Conservation (phyloP, 2,888 invertebrate genomes). For the Troilus luridus region DNA sequence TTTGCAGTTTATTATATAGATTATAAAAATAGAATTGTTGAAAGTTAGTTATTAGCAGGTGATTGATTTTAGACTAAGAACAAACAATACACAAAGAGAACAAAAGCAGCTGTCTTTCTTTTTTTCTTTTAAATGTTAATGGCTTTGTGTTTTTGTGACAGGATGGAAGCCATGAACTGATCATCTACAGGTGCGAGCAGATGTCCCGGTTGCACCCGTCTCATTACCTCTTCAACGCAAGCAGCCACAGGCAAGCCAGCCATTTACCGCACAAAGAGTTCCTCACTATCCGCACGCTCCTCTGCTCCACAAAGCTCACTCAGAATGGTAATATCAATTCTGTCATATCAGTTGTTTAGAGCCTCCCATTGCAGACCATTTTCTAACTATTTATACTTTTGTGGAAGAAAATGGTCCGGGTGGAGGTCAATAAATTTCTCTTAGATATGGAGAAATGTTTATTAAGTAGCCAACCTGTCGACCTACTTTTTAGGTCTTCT, state of each 20-base stretch:
- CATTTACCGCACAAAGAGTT: conserved; percentile 83
- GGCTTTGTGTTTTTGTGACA: conserved; percentile 68
- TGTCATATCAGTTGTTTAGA: not conserved
- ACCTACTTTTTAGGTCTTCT: too few species aligned
- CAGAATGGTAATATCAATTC: conserved; percentile 83
- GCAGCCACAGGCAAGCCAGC: conserved; percentile 72
- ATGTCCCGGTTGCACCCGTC: conserved; percentile 75
- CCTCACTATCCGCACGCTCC: conserved; percentile 83
- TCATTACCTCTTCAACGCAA: conserved; percentile 71
- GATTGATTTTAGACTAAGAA: too few species aligned
- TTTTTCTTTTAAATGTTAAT: not conserved
- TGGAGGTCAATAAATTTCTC: too few species aligned
- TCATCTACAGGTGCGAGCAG: conserved; percentile 94
- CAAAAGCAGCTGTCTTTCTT: not conserved
- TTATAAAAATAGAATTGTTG: too few species aligned
- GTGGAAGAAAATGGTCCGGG: too few species aligned
- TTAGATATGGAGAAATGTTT: too few species aligned
- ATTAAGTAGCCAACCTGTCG: too few species aligned
- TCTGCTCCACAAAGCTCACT: conserved; percentile 97
- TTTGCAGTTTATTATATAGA: too few species aligned
- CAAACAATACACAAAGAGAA: too few species aligned
- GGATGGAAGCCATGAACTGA: conserved; percentile 91
- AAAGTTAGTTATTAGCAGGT: too few species aligned
- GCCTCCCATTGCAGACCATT: not conserved
- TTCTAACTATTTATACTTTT: too few species aligned